Evolutionary conservation across 2,888 invertebrate genomes (phyloP).

Genomic region (Andrena chrysosceles): DNA sequence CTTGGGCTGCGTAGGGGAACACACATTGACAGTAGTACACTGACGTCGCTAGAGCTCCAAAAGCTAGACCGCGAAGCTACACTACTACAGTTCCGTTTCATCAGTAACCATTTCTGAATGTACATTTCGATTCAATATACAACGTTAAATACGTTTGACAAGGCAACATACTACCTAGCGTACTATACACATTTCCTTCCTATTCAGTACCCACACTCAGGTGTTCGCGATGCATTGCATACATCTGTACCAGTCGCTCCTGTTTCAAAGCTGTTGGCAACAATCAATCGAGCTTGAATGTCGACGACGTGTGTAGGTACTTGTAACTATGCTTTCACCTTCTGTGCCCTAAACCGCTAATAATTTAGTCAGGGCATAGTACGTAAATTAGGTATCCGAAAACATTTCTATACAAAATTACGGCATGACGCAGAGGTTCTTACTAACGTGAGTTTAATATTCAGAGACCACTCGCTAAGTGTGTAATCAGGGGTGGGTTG

Average conservation of each 20-base stretch:
- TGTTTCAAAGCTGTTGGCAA: conserved; percentile 36
- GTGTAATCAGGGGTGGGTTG: too few relatives aligned
- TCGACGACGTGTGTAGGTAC: not conserved
- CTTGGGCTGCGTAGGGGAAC: not conserved
- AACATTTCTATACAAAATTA: too few relatives aligned
- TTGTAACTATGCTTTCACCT: not conserved
- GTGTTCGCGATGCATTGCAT: conserved; percentile 7
- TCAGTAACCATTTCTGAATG: not conserved
- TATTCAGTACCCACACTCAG: not conserved
- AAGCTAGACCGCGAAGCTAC: not conserved
- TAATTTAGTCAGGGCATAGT: not conserved
- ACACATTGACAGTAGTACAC: not conserved
- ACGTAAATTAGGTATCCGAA: too few relatives aligned
- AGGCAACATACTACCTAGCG: not conserved
- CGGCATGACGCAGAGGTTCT: too few relatives aligned
- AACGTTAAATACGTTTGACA: conserved; percentile 14
- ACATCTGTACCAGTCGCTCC: not conserved
- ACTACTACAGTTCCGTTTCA: not conserved
- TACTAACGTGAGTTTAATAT: too few relatives aligned
- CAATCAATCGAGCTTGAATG: conserved; percentile 39
- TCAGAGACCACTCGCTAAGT: too few relatives aligned
- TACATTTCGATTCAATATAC: not conserved
- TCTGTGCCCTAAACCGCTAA: not conserved
- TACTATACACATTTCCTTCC: conserved; percentile 3
- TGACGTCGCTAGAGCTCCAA: not conserved